Percentiles rank a stretch among this genome's conserved stretches.
phyloP scores from a whole-genome alignment of 2,888 invertebrate species.

The Doris montereyensis region DNA sequence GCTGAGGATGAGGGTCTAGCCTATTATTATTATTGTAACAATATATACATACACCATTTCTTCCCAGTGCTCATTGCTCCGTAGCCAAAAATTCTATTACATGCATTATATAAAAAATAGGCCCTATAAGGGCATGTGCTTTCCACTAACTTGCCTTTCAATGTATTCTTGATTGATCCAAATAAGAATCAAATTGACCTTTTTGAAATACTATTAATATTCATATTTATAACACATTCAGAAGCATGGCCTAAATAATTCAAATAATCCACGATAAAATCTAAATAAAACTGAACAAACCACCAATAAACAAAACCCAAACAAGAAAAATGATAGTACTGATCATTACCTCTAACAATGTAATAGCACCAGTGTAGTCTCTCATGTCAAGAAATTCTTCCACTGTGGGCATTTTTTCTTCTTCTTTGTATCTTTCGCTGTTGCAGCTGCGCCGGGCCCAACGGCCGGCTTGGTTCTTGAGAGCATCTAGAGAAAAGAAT shows the following conservation, averaged over 20 bases:
- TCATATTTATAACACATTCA: background rate
- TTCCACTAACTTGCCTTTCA: too few relatives aligned
- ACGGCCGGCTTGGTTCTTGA: conserved; percentile 73
- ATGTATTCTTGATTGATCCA: too few relatives aligned
- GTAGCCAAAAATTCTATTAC: too few relatives aligned
- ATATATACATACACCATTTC: too few relatives aligned
- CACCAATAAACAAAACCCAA: background rate
- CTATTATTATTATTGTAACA: too few relatives aligned
- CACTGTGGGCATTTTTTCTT: conserved; percentile 79
- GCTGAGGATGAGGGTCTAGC: too few relatives aligned
- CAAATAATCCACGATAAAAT: background rate
- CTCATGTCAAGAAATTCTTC: conserved; percentile 91
- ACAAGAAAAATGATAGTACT: background rate
- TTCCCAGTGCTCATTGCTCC: too few relatives aligned
- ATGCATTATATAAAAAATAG: too few relatives aligned
- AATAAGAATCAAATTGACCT: too few relatives aligned
- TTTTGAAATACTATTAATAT: background rate
- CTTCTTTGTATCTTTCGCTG: conserved; percentile 66
- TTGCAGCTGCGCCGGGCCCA: conserved; percentile 66
- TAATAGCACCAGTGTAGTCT: conserved; percentile 95
- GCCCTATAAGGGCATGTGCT: too few relatives aligned
- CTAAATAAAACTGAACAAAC: background rate
- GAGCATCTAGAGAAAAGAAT: conserved; percentile 70
- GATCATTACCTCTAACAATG: conserved; percentile 86
- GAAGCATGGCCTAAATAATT: background rate